Base-by-base conservation (phyloP, 1,140 invertebrate species). In the Patella vulgata region DNA sequence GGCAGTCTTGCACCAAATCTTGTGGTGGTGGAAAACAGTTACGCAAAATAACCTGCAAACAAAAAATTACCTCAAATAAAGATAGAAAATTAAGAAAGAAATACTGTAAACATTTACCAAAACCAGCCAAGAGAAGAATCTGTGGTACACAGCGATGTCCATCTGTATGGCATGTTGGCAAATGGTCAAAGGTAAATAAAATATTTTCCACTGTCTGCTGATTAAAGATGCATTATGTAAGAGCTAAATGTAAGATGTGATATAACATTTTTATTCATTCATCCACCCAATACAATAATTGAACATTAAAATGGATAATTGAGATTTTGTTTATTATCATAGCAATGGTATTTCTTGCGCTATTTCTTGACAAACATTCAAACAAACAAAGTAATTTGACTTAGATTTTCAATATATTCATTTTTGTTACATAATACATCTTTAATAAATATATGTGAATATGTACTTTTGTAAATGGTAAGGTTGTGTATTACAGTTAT, bases 91-190 rank as follows among this genome's bases (percentile, higher is more conserved):
- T 59, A 59, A 80, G 46, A 53, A 75, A 57, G 50, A 73, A 79
- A n/a, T 87, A 86, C 66, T 80, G 81, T 36, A 65, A 66, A 50
- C 66, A 79, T 33, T 50, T 71, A 55, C 65, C 68, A 58, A 69
- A 82, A 59, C 91, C 91, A 0, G 71, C 80, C 0, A 81, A 75
- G 0, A 78, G 78, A 54, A 85, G 87, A 62, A 75, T 86, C n/a
- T 92, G 91, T 80, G 89, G 89, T 66, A 70, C 82, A 84, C 52
- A 81, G 6, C 85, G 87, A 0, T 92, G 91, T 79, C 87, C 87
- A 0, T 88, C 88, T 9, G 86, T 88, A 67, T 93, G 91, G 91
- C 82, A 88, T 36, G 46, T 56, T 1, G 63, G 66, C 2, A 65
- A 70, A 27, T 78, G 76, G 76, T 70, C 71, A 21, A 73, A 74